Percentiles rank a stretch among this genome's conserved stretches.
These are phyloP conservation scores for Antheraea pernyi DNA, from an alignment of 1,140 invertebrate genomes.

Conservation along the genomic window DNA sequence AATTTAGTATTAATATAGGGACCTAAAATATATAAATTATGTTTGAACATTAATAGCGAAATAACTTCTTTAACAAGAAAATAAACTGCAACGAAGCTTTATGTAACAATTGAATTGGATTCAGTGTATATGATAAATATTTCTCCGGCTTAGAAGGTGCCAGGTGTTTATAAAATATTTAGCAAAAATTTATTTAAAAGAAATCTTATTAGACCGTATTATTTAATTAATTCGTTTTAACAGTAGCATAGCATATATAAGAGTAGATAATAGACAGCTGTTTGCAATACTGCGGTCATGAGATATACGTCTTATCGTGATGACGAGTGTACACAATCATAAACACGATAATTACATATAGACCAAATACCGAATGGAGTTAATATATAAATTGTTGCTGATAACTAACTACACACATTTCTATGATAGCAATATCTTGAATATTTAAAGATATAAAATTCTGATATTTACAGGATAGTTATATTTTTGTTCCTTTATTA, in stretches of 20 bases:
- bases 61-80: no score
- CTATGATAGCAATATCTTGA: constrained; percentile 2
- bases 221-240: background rate
- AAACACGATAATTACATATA: constrained; percentile 30
- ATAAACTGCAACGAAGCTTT: background rate
- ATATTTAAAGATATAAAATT: background rate
- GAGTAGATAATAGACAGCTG: constrained; percentile 30
- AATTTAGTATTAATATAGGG: no score
- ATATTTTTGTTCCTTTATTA: no score
- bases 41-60: no score
- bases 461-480: no score
- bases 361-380: constrained; percentile 15
- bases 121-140: no score
- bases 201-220: background rate
- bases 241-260: background rate
- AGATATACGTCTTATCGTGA: constrained; percentile 35
- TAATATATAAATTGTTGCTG: constrained; percentile 16
- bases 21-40: no score
- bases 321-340: constrained; percentile 22
- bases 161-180: no score
- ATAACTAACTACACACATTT: constrained; percentile 10
- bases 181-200: no score
- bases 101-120: no score
- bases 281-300: constrained; percentile 26
- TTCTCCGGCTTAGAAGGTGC: no score